Evolutionary conservation across 2,888 invertebrate species (phyloP), one percentile per base, ranked within the genome.

Genomic region (Chymomyza procnemis): DNA sequence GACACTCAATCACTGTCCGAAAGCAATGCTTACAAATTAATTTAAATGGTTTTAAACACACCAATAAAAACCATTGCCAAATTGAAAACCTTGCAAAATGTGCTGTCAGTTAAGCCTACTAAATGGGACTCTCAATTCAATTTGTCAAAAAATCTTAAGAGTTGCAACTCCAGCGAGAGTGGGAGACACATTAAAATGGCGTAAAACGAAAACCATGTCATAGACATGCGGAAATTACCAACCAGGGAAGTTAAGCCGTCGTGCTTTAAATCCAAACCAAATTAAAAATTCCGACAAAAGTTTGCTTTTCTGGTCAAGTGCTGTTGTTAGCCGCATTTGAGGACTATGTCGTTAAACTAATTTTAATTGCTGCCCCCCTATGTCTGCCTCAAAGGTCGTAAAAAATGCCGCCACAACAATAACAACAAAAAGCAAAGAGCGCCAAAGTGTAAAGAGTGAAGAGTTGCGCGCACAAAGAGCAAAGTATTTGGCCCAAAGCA

Each of bases 281-380:
- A 69, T 69, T n/a, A 59, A 59, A 63, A 18, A 52, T 52, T 30
- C 16, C 47, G 19, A 50, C 48, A 46, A 52, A 66, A 73, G 21
- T 67, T 6, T 26, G 18, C n/a, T 55, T 46, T 41, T n/a, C n/a
- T 12, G 34, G 34, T 3, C 34, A 41, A 41, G 34, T 41, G 34
- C 34, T 41, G n/a, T 26, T 8, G 26, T 26, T 26, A 26, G 26
- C 26, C 3, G 12, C 34, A 41, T 41, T 41, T 12, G 61, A 18
- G 57, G 47, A 26, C 52, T 41, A 59, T 56, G 68, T 69, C 67
- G 80, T 78, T 78, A 85, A 82, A 85, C 75, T 66, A 71, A 82
- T 82, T 85, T 85, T 85, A 81, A 81, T 81, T 81, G 83, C 80
- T 83, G 82, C 73, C 74, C 68, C 73, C 74, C 68, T 80, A 81